Conservation (phyloP, 1,140 invertebrate genomes). For the Sipha flava region DNA sequence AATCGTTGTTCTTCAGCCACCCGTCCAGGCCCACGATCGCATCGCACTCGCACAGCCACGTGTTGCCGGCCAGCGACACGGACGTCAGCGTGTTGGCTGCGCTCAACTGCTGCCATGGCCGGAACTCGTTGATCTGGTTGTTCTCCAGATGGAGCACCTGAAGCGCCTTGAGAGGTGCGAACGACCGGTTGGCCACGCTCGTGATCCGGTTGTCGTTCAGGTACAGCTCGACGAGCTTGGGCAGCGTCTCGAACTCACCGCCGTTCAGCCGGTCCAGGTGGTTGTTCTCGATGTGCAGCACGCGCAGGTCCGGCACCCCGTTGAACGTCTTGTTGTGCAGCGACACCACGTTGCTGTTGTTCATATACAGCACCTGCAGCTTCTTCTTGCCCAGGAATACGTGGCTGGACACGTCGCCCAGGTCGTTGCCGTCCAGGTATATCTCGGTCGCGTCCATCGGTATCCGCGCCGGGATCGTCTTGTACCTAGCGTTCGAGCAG, state of each 20-base stretch:
- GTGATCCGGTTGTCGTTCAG: slow-evolving; percentile 78
- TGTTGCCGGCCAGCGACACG: slow-evolving; percentile 58
- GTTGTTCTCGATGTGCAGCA: slow-evolving; percentile 80
- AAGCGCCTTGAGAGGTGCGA: slow-evolving; percentile 66
- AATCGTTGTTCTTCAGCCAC: slow-evolving; percentile 55
- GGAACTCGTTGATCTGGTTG: slow-evolving; percentile 58
- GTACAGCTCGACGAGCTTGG: slow-evolving; percentile 73
- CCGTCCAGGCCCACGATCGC: slow-evolving; percentile 55
- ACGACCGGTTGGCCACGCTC: slow-evolving; percentile 75
- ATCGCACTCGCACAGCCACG: slow-evolving; percentile 64
- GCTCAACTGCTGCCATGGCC: slow-evolving; percentile 52
- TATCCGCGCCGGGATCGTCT: slow-evolving; percentile 71
- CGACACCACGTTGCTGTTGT: slow-evolving; percentile 76
- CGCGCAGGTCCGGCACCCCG: slow-evolving; percentile 64
- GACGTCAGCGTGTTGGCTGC: slow-evolving; percentile 49
- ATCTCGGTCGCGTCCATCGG: slow-evolving; percentile 92
- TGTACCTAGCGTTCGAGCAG: slow-evolving; percentile 71
- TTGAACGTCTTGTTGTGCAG: slow-evolving; percentile 85
- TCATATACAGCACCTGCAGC: slow-evolving; percentile 74
- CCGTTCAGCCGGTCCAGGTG: slow-evolving; percentile 67
- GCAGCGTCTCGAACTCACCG: slow-evolving; percentile 72
- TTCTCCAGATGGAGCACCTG: slow-evolving; percentile 78
- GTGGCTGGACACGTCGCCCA: slow-evolving; percentile 76
- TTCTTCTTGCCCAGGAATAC: slow-evolving; percentile 85
- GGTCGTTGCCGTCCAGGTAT: slow-evolving; percentile 83